Percentiles rank a stretch among this genome's conserved stretches.
phyloP scores from a whole-genome alignment of 1,140 invertebrate species.

The Melitaea cinxia region DNA sequence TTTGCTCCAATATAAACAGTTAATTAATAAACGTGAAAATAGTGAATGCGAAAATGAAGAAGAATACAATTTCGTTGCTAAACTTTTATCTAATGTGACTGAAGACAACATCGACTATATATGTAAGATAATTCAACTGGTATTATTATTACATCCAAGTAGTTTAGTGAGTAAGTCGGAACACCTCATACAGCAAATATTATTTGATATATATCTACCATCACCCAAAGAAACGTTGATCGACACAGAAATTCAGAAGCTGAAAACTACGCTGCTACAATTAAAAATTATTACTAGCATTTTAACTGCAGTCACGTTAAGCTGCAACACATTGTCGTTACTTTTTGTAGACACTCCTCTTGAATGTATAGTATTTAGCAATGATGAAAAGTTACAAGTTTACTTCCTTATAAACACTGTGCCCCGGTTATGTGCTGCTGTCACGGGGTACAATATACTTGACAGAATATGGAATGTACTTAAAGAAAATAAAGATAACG shows the following conservation, averaged over 20 bases:
- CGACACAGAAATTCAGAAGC: conserved; percentile 15
- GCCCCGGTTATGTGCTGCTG: conserved; percentile 49
- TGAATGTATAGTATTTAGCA: conserved; percentile 49
- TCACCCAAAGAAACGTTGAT: conserved; percentile 14
- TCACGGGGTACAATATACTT: conserved; percentile 58
- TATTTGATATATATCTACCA: conserved; percentile 47
- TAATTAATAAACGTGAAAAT: conserved; percentile 63
- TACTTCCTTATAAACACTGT: conserved; percentile 63
- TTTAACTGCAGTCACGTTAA: conserved; percentile 52
- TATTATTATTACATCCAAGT: conserved; percentile 53
- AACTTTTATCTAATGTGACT: conserved; percentile 51
- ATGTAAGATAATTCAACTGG: conserved; percentile 55
- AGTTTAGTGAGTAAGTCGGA: conserved; percentile 59
- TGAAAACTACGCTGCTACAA: conserved; percentile 33
- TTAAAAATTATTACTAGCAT: conserved; percentile 61
- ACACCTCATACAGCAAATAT: conserved; percentile 70
- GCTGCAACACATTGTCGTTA: conserved; percentile 45
- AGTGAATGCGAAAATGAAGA: conserved; percentile 61
- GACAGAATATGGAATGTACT: conserved; percentile 64
- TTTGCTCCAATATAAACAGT: conserved; percentile 63
- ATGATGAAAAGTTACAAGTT: conserved; percentile 53
- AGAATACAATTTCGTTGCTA: conserved; percentile 59
- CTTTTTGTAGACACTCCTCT: conserved; percentile 58
- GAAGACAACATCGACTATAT: conserved; percentile 51
- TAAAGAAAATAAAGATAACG: conserved; percentile 35